Evolutionary conservation across 92 coral and sea anemone species (phyloP).

Genomic region (Epizoanthus scotinus): DNA sequence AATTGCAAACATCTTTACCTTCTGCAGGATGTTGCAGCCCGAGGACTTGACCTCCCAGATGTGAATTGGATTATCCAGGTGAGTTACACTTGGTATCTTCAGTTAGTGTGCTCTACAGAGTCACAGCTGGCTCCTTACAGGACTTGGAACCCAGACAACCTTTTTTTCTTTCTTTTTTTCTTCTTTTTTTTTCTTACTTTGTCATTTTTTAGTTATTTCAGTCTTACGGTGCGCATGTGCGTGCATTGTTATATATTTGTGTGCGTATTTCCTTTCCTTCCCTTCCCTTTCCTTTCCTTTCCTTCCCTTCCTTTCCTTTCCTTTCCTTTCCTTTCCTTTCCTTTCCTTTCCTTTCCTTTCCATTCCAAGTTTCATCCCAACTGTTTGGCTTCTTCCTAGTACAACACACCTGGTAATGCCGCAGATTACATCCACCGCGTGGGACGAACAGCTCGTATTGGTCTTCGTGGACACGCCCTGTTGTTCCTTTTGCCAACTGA

Average conservation of each 20-base stretch:
- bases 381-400: constrained; percentile 46
- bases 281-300: too few species aligned
- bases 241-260: too few species aligned
- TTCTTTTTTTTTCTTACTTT: too few species aligned
- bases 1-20: neutral
- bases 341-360: too few species aligned
- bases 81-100: neutral
- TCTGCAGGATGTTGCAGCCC: constrained; percentile 88
- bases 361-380: too few species aligned
- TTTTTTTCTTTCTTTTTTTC: neutral
- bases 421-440: constrained; percentile 95
- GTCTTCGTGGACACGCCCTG: constrained; percentile 80
- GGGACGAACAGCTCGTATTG: constrained; percentile 97
- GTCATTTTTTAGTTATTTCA: neutral
- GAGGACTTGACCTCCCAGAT: constrained; percentile 92
- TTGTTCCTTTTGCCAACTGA: constrained; percentile 90
- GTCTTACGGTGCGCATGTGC: neutral
- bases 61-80: constrained; percentile 97
- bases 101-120: neutral
- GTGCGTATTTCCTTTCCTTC: too few species aligned
- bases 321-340: too few species aligned
- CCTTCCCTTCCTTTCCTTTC: too few species aligned
- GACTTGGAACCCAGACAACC: too few species aligned
- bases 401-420: constrained; percentile 89
- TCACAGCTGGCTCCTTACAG: too few species aligned